Base-by-base conservation (phyloP, 2,888 invertebrate genomes). In the Euzophera pinguis region DNA sequence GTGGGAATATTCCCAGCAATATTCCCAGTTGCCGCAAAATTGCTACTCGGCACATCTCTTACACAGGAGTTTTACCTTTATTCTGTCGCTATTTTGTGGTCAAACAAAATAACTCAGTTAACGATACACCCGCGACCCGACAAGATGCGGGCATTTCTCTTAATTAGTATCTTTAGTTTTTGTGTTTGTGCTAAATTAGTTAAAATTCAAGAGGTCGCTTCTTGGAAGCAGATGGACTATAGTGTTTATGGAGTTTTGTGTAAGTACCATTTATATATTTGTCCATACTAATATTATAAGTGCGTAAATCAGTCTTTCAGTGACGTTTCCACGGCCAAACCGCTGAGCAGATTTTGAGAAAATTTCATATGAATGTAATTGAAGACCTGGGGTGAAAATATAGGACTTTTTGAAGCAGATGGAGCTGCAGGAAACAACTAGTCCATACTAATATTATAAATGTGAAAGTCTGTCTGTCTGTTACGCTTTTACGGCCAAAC, bases 151-250 rank as follows among this genome's bases (percentile, higher is more conserved):
- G 0, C 34, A 9, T 42, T 51, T n/a, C 9, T 42, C 10, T 0
- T 50, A 8, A 8, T 38, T 1, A 38, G 14, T 38, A 29, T 34
- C 0, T 12, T 35, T 9, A 8, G 42, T 27, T 12, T 22, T 22
- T 35, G 43, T 37, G 6, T 12, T 35, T 35, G 43, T 43, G 27
- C n/a, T 1, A 5, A 27, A 22, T 3, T 22, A 3, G 37, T 9
- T 12, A 34, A 59, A 27, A 17, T 75, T 55, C 50, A 50, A 1
- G 59, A 71, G 27, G 71, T 78, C 0, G 76, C 76, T 1, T 53
- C 67, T 0, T 86, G 85, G 85, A 81, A 81, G 1, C 84, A 86
- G 50, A 53, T 85, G 0, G 63, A 61, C 35, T 84, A 78, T 29
- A 57, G 81, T 6, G 64, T 82, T 7, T 61, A 78, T 43, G 77